Conservation (phyloP, 2,113 vertebrate species). For the Cyprinus carpio region DNA sequence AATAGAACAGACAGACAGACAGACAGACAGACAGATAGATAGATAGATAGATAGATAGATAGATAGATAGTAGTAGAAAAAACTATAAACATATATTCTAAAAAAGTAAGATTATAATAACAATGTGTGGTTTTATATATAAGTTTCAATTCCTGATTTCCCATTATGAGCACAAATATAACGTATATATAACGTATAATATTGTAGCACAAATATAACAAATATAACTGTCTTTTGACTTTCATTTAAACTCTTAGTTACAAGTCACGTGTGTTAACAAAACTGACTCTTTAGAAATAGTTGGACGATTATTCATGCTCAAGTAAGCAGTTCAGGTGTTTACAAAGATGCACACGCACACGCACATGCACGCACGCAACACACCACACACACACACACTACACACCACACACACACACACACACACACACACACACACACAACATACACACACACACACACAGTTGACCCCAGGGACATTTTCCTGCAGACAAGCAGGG, state of each 20-base stretch:
- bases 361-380: slow-evolving; percentile 8
- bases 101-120: not conserved
- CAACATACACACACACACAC: slow-evolving; percentile 15
- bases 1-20: not conserved
- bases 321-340: slow-evolving; percentile 20
- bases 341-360: not conserved
- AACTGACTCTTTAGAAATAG: not conserved
- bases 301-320: slow-evolving; percentile 14
- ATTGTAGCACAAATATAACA: not conserved
- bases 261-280: not conserved
- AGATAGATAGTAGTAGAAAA: no score
- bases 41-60: not conserved
- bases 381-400: not conserved
- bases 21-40: not conserved
- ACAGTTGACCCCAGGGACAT: slow-evolving; percentile 44
- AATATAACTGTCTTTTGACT: not conserved
- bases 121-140: not conserved
- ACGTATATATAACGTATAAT: no score
- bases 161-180: not conserved
- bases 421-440: not conserved
- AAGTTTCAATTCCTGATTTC: not conserved
- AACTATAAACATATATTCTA: no score
- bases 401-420: not conserved
- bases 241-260: not conserved
- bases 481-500: slow-evolving; percentile 57